Base-by-base conservation (phyloP, 2,888 invertebrate genomes). In the Andrena praecox region DNA sequence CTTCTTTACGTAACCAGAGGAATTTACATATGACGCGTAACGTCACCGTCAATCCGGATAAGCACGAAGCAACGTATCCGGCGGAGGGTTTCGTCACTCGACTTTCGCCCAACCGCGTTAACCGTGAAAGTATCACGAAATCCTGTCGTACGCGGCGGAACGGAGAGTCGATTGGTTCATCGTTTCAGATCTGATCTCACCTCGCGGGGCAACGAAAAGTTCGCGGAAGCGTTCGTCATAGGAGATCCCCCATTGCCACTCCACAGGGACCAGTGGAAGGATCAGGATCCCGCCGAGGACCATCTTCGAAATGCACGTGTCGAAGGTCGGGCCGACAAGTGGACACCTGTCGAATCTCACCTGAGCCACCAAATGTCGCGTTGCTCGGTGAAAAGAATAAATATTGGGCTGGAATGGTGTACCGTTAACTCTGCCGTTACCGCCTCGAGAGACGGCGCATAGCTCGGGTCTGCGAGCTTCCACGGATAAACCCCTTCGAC, bases 381-480 rank as follows among this genome's bases (percentile, higher is more conserved):
- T 86, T 86, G 71, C 71, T 77, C 85, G 85, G 86, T 85, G 89
- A 90, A 93, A 93, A 93, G 93, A 93, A 92, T 93, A 91, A 93
- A 93, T 93, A 93, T 93, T 93, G 91, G 93, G 92, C 91, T 91
- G 92, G 93, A 93, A 93, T 92, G 91, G 87, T 77, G 90, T 93
- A 91, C 94, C 94, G 94, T 93, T 94, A 93, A 87, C 89, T 91
- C 92, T 93, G 93, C 94, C 93, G 93, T 94, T 93, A 93, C 92
- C 91, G 93, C 93, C 93, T 93, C 90, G 89, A 93, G 93, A 90
- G 89, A 89, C 85, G 72, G 84, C 78, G 75, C 82, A 82, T 82
- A 83, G 82, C 84, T 77, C 74, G 66, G 64, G 42, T 42, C 42
- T 85, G 75, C 81, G 86, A 82, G 71, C 62, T 80, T 84, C 73